Base-by-base conservation (phyloP, 2,888 invertebrate species). In the Boloria selene region DNA sequence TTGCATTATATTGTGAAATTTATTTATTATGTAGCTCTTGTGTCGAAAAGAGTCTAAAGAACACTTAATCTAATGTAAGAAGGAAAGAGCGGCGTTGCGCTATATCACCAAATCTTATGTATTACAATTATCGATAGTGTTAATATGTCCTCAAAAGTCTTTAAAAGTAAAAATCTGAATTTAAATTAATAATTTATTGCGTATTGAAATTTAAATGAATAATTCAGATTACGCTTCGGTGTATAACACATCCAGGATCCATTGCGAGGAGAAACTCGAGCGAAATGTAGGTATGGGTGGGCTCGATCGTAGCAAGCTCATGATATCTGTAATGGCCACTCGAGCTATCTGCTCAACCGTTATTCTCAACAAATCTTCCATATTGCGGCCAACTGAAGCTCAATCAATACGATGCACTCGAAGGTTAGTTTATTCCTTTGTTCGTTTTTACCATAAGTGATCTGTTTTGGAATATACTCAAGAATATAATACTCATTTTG, bases 291-390 rank as follows among this genome's bases (percentile, higher is more conserved):
- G 83, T 84, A 79, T 79, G 77, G 81, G 80, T 81, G 80, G 83
- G 80, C 81, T 79, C 84, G 82, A 85, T 85, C 81, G 81, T 79
- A 76, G 77, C 78, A 75, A 81, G 82, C 85, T 83, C 85, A 82
- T 85, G 85, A 86, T 88, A 88, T 86, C 88, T 84, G 84, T 90
- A 90, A 89, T 89, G 88, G 90, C 88, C 87, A 89, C 88, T 88
- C 84, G 86, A 87, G 87, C 85, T 85, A 85, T 88, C 87, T 86
- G 80, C 83, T 84, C 84, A 81, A 80, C 84, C 86, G 87, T 86
- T 88, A 87, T 87, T 86, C 86, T 82, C 85, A 83, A 88, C 88
- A 87, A 89, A 90, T 90, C 87, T 88, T 81, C 84, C 84, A 83
- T 85, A 86, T 82, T 86, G 85, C 86, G 87, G 86, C 83, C 80